Evolutionary conservation across 2,888 invertebrate genomes (phyloP).

Genomic region (Drosophila acutilabella): DNA sequence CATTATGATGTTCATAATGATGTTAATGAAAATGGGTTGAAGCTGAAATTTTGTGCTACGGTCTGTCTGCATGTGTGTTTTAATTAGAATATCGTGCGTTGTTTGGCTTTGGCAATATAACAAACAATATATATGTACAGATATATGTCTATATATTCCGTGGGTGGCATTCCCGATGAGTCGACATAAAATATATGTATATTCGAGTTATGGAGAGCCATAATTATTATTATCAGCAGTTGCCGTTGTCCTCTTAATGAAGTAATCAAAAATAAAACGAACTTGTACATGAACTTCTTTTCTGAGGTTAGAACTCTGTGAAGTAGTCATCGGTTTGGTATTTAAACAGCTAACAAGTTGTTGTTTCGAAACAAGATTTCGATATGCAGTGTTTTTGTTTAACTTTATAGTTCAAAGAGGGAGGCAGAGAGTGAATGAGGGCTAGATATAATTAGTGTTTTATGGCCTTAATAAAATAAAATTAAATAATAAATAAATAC

Average conservation of each 20-base stretch:
- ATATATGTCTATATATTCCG: slow-evolving; percentile 43
- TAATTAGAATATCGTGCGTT: slow-evolving; percentile 79
- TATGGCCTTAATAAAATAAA: slow-evolving; percentile 4
- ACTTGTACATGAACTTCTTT: slow-evolving; percentile 32
- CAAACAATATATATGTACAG: slow-evolving; percentile 58
- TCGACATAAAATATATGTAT: slow-evolving; percentile 49
- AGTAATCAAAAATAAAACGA: slow-evolving; percentile 63
- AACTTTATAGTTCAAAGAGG: neutral
- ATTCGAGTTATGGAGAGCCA: slow-evolving; percentile 46
- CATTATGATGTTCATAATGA: slow-evolving; percentile 30
- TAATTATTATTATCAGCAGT: slow-evolving; percentile 71
- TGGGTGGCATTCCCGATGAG: slow-evolving; percentile 71
- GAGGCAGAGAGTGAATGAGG: too few relatives aligned
- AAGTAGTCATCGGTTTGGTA: slow-evolving; percentile 43
- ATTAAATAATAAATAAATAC: neutral
- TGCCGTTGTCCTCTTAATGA: slow-evolving; percentile 75
- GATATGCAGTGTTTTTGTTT: slow-evolving; percentile 13
- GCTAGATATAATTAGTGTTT: slow-evolving; percentile 4
- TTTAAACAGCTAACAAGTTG: slow-evolving; percentile 55
- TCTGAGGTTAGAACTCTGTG: slow-evolving; percentile 31
- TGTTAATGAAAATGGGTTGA: slow-evolving; percentile 26
- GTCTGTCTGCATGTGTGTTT: slow-evolving; percentile 70
- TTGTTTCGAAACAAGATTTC: slow-evolving; percentile 45
- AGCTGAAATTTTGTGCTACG: slow-evolving; percentile 32
- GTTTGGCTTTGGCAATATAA: slow-evolving; percentile 77